phyloP scores from a whole-genome alignment of 2,113 vertebrate genomes.

The Daubentonia madagascariensis region DNA sequence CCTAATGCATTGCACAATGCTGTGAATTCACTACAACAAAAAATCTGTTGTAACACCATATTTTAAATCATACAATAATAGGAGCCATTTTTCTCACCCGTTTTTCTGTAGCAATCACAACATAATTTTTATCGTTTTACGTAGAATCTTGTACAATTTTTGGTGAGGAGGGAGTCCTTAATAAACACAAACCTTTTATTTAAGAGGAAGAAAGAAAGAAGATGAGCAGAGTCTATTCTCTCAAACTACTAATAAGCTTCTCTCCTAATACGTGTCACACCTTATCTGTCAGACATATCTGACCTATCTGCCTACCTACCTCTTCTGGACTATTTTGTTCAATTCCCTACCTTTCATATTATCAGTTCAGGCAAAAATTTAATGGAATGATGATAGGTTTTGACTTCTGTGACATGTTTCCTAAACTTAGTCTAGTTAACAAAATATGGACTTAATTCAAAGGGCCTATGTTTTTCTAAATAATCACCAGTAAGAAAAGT shows the following conservation, averaged over 20 bases:
- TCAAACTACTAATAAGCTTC: not conserved
- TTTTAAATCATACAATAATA: not conserved
- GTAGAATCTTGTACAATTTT: not conserved
- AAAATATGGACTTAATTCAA: not conserved
- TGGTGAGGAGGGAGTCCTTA: not conserved
- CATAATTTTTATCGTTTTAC: not conserved
- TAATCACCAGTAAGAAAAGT: not conserved
- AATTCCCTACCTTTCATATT: not conserved
- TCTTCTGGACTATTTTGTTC: not conserved
- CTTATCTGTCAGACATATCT: not conserved
- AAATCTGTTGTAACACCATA: not conserved
- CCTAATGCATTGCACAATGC: rapidly evolving
- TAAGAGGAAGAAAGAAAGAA: not conserved
- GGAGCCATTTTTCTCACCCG: rapidly evolving
- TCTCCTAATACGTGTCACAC: not conserved
- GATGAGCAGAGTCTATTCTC: not conserved
- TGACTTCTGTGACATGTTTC: not conserved
- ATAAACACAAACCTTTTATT: not conserved
- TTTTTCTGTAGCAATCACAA: not conserved
- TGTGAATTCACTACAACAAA: not conserved
- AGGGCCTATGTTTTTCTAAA: not conserved
- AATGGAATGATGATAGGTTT: not conserved
- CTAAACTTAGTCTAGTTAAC: not conserved
- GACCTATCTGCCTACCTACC: not conserved
- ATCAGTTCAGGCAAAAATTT: not conserved